A percentile compares a stretch with the other conserved stretches of the same genome.
These are phyloP conservation scores for Poliocrania exsul DNA, from an alignment of 2,797 vertebrate genomes.

Conservation along the genomic window DNA sequence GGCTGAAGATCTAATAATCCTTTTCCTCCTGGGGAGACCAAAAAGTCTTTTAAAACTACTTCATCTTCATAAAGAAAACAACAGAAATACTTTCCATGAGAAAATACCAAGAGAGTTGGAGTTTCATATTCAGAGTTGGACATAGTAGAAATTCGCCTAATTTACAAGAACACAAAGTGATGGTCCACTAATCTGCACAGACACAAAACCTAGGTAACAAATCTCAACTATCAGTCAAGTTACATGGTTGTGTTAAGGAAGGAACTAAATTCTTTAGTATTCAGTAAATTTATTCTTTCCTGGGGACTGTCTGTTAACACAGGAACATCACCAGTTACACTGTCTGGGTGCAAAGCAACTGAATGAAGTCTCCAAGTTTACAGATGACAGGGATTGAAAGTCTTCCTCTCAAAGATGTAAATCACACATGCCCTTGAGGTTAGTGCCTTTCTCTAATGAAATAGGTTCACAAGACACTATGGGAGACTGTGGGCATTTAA, in stretches of 20 bases:
- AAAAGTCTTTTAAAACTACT: neutral
- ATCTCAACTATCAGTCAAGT: neutral
- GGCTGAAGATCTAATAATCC: conserved; percentile 91
- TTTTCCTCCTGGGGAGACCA: conserved; percentile 84
- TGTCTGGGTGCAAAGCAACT: neutral
- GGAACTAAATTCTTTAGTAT: neutral
- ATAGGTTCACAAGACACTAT: neutral
- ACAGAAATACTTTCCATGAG: neutral
- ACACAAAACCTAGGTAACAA: neutral
- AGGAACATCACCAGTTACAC: too few relatives aligned
- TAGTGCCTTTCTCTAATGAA: neutral
- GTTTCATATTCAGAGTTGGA: neutral
- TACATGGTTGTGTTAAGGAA: neutral
- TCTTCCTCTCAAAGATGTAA: neutral
- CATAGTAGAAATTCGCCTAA: neutral
- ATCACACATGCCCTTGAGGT: neutral
- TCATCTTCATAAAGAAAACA: neutral
- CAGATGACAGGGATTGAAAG: neutral
- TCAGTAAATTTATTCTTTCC: neutral
- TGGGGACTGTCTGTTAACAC: neutral
- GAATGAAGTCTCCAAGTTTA: neutral
- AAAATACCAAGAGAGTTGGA: neutral
- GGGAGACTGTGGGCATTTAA: neutral
- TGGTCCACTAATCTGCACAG: neutral
- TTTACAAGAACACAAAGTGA: neutral